A percentile compares a stretch with the other conserved stretches of the same genome.
These are phyloP conservation scores for Xiphophorus hellerii DNA, from an alignment of 2,113 vertebrate genomes.

Conservation along the genomic window DNA sequence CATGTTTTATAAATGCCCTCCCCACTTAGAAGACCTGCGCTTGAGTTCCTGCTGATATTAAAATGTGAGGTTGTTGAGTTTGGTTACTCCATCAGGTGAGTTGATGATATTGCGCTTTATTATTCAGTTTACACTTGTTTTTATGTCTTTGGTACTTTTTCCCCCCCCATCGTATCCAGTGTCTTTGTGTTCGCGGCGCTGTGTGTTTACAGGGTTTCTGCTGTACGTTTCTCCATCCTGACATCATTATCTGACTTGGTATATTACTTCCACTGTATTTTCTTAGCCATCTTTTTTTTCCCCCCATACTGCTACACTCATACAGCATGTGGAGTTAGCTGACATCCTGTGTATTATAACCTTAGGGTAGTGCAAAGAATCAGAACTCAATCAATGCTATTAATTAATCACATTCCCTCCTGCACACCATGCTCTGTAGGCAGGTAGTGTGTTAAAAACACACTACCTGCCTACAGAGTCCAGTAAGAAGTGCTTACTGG, in stretches of 20 bases:
- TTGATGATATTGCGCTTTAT: slow-evolving; percentile 8
- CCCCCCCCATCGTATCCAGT: background rate
- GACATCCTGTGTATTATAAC: slow-evolving; percentile 24
- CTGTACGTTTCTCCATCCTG: slow-evolving; percentile 15
- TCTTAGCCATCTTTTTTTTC: background rate
- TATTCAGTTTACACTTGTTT: background rate
- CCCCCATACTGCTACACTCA: background rate
- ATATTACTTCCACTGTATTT: background rate
- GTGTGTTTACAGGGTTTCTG: slow-evolving; percentile 2
- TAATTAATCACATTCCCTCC: slow-evolving; percentile 58
- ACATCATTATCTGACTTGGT: background rate
- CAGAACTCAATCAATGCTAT: slow-evolving; percentile 55
- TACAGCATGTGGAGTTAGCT: slow-evolving; percentile 32
- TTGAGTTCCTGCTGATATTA: background rate
- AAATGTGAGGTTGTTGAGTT: background rate
- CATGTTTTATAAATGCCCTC: slow-evolving; percentile 71
- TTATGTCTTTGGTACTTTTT: background rate
- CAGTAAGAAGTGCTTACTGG: slow-evolving; percentile 4
- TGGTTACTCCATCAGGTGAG: slow-evolving; percentile 13
- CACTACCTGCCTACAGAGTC: too few species aligned
- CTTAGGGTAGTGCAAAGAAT: slow-evolving; percentile 48
- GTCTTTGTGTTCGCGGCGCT: background rate
- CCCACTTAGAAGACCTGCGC: slow-evolving; percentile 9
- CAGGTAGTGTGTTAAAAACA: background rate
- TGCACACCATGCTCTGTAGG: background rate